Evolutionary conservation across 2,888 invertebrate genomes (phyloP), one percentile per base, ranked within the genome.

Genomic region (Eilema griseolum): DNA sequence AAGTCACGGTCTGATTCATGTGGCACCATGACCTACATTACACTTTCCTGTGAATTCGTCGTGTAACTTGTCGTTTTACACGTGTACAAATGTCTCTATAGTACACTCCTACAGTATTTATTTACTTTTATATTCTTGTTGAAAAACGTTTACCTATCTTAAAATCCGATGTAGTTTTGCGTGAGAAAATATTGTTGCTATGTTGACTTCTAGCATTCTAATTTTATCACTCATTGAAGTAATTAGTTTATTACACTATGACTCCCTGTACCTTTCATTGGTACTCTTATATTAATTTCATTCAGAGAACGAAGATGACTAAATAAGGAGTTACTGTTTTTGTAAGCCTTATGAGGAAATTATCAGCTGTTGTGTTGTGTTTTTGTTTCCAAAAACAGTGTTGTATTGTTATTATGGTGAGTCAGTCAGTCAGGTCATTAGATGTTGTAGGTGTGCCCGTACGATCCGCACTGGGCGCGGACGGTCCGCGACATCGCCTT

Each of bases 391-490:
- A 24, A 57, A 16, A 57, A 1, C 10, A 37, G 16, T 37, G 7
- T 37, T 33, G 20, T 28, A 57, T 20, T 16, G 14, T 61, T n/a
- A 31, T 24, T 20, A 20, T 46, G 16, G 70, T 67, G 46, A 69
- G 73, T 72, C 67, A 70, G 28, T 20, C 33, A 46, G 20, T 66
- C 41, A 56, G 26, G 41, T 59, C 46, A 20, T 65, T 66, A 62
- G 85, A 70, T 90, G 88, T 90, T 90, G 83, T 76, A 81, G 84
- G 92, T 92, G 83, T 92, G 93, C 93, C 94, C 93, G 93, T 90
- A 84, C 95, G 84, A 93, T 94, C 94, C 95, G 92, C 93, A 95
- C 93, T 95, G 94, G 92, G 91, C 94, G 79, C 64, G 65, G 87
- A 82, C 63, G 23, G 52, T 66, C 23, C 46, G 75, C 65, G 72